These are phyloP conservation scores for Vollenhovia emeryi DNA, from an alignment of 1,140 invertebrate genomes.

Conservation along the genomic window DNA sequence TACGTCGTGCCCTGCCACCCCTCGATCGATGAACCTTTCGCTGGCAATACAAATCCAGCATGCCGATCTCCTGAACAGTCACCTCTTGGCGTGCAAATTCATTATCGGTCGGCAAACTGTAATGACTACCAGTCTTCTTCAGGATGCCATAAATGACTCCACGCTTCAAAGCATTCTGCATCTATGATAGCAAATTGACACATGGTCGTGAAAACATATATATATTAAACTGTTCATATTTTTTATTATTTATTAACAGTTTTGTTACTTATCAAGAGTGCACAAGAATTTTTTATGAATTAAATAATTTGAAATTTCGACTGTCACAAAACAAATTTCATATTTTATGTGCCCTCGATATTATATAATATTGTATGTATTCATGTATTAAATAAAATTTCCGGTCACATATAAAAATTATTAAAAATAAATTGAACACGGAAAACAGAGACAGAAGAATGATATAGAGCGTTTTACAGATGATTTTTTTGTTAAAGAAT, in stretches of 20 bases:
- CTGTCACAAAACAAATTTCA: not conserved
- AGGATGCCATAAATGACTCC: constrained; percentile 73
- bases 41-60: constrained; percentile 66
- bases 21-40: constrained; percentile 30
- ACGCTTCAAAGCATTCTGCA: constrained; percentile 71
- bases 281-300: not conserved
- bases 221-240: not conserved
- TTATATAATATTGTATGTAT: not conserved
- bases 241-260: not conserved
- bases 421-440: not conserved
- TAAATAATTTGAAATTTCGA: not conserved
- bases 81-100: constrained; percentile 67
- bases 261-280: not conserved
- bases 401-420: not conserved
- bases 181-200: constrained; percentile 46
- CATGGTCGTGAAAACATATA: not conserved
- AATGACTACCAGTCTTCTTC: constrained; percentile 62
- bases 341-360: not conserved
- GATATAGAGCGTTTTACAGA: not conserved
- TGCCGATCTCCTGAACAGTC: constrained; percentile 69
- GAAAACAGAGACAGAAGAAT: not conserved
- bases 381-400: not conserved
- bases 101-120: constrained; percentile 64
- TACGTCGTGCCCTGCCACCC: constrained; percentile 40
- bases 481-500: not conserved